These are phyloP conservation scores for Sebastes diploproa DNA, from an alignment of 2,797 vertebrate species.

Conservation along the genomic window DNA sequence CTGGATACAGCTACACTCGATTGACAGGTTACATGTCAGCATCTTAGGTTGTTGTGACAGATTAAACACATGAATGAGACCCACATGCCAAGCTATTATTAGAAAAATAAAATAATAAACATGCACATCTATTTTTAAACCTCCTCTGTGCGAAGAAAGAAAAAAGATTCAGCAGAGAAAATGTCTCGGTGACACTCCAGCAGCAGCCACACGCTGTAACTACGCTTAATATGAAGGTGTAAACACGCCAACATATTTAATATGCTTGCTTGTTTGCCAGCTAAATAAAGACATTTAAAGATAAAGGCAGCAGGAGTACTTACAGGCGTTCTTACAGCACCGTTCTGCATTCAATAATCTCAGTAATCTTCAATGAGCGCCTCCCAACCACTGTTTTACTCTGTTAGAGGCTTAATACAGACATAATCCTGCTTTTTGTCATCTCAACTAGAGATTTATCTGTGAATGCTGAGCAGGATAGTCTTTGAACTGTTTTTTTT, in stretches of 20 bases:
- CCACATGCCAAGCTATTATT: neutral
- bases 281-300: conserved; percentile 60
- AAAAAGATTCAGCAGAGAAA: neutral
- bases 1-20: neutral
- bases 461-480: conserved; percentile 20
- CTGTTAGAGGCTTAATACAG: conserved; percentile 62
- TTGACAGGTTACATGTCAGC: neutral
- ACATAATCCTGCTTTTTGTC: conserved; percentile 71
- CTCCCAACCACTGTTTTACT: conserved; percentile 70
- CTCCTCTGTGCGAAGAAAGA: neutral
- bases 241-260: conserved; percentile 37
- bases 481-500: conserved; percentile 21
- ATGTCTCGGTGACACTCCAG: conserved; percentile 7
- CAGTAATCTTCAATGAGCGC: conserved; percentile 46
- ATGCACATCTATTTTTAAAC: conserved; percentile 4
- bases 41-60: neutral
- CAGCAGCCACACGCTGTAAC: conserved; percentile 7
- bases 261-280: conserved; percentile 30
- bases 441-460: conserved; percentile 49
- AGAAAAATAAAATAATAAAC: neutral
- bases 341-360: conserved; percentile 61
- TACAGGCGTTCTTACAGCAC: conserved; percentile 45
- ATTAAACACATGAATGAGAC: neutral
- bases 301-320: conserved; percentile 53
- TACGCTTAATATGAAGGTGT: conserved; percentile 14